Conservation (phyloP, 2,888 invertebrate species). For the Allolobophora icterica region DNA sequence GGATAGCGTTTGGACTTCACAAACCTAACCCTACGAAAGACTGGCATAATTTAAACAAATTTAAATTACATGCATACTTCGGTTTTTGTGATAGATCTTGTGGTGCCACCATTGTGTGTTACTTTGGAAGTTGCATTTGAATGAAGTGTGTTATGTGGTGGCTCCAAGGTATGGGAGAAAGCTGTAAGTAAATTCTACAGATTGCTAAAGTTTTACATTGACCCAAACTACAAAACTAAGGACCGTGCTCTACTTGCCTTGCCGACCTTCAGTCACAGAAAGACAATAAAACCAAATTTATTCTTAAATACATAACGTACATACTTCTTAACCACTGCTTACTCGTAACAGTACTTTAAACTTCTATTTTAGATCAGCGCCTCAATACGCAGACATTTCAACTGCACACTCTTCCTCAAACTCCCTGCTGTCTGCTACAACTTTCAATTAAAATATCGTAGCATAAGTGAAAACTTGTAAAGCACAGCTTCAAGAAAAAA, state of each 20-base stretch:
- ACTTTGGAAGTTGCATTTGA: background rate
- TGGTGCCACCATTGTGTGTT: background rate
- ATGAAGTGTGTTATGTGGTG: background rate
- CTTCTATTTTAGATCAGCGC: too few species aligned
- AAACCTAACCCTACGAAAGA: background rate
- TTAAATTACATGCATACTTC: background rate
- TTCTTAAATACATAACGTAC: background rate
- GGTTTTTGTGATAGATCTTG: background rate
- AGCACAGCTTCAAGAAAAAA: too few species aligned
- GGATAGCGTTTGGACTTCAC: background rate
- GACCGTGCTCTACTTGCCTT: conserved; percentile 12
- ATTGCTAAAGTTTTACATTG: background rate
- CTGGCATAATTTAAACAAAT: background rate
- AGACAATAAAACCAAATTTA: background rate
- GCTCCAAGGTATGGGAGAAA: background rate
- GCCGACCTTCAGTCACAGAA: conserved; percentile 2
- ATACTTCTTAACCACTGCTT: background rate
- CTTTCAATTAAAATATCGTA: too few species aligned
- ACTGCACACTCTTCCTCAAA: too few species aligned
- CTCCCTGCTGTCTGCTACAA: too few species aligned
- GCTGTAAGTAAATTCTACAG: background rate
- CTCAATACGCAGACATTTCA: too few species aligned
- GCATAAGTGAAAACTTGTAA: too few species aligned
- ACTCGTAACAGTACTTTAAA: too few species aligned
- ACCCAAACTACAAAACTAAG: background rate